Base-by-base conservation (phyloP, 1,140 invertebrate species). In the Daktulosphaira vitifoliae region DNA sequence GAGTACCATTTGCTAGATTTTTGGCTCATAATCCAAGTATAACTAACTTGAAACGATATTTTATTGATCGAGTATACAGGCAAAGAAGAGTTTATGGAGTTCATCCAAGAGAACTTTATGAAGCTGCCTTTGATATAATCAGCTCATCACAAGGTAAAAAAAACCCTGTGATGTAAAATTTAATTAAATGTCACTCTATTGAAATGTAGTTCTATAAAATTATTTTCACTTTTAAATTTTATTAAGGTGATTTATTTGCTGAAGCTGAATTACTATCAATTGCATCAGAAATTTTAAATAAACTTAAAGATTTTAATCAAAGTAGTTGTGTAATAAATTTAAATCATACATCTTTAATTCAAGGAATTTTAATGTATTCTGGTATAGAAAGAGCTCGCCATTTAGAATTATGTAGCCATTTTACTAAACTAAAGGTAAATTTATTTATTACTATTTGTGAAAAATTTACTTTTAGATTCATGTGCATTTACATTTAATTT, bases 61-160 rank as follows among this genome's bases (percentile, higher is more conserved):
- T 84, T 3, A 84, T 96, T 16, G 90, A 90, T 69, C 81, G 86
- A 67, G 91, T 96, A 2, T 96, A 85, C 71, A 80, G 90, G 67
- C 89, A 93, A 74, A 85, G 84, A 70, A 86, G 87, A 70, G 83
- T 89, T 3, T 82, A 82, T 70, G 89, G 89, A 8, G 86, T 89
- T 70, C 90, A 95, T 78, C 93, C 93, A 0, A 82, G 84, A 68
- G 91, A 96, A 77, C 79, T 90, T 6, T 86, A 86, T 66, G 92
- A 96, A 75, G 94, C 90, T 77, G 88, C 89, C 3, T 96, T 96
- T 77, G 94, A 98, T 74, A 92, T 96, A 68, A 86, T 96, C 11
- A 87, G 85, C 18, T 3, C 51, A 20, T 46, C 33, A 18, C 29
- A 39, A 44, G 48, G 65, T 65, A 15, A 29, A 38, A 42, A 42